These are phyloP conservation scores for Hippocampus mohnikei DNA, from an alignment of 2,113 vertebrate species.

Conservation along the genomic window DNA sequence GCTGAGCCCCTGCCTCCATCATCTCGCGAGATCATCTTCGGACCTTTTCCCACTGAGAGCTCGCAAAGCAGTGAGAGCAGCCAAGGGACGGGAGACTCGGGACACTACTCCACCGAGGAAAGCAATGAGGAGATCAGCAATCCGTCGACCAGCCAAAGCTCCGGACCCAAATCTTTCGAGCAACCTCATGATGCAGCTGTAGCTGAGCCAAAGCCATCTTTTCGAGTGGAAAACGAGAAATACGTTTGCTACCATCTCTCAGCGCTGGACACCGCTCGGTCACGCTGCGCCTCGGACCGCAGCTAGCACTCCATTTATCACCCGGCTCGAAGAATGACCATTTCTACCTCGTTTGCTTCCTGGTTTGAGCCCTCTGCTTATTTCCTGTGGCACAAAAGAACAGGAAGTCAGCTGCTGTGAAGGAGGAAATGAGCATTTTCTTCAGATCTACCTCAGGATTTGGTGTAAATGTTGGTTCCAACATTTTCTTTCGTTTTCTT, in stretches of 20 bases:
- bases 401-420: slow-evolving; percentile 48
- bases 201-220: slow-evolving; percentile 35
- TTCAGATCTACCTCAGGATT: slow-evolving; percentile 59
- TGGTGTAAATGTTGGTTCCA: slow-evolving; percentile 54
- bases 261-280: slow-evolving; percentile 5
- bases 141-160: slow-evolving; percentile 56
- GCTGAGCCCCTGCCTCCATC: slow-evolving; percentile 58
- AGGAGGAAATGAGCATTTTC: slow-evolving; percentile 37
- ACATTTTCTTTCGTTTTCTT: slow-evolving; percentile 37
- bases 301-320: slow-evolving; percentile 12
- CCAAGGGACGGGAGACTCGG: slow-evolving; percentile 88
- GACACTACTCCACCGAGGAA: slow-evolving; percentile 87
- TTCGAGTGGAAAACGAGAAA: slow-evolving; percentile 44
- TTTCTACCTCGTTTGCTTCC: slow-evolving; percentile 47
- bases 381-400: slow-evolving; percentile 34
- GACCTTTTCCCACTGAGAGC: slow-evolving; percentile 74
- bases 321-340: slow-evolving; percentile 23
- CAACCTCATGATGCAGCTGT: neutral
- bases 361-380: slow-evolving; percentile 22
- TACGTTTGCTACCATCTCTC: slow-evolving; percentile 7
- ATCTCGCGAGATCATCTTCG: slow-evolving; percentile 65
- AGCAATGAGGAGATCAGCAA: slow-evolving; percentile 76
- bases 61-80: slow-evolving; percentile 87
- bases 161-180: slow-evolving; percentile 37
- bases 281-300: slow-evolving; percentile 13